These are phyloP conservation scores for Dipodomys ordii DNA, from an alignment of 2,113 vertebrate species.

Conservation along the genomic window DNA sequence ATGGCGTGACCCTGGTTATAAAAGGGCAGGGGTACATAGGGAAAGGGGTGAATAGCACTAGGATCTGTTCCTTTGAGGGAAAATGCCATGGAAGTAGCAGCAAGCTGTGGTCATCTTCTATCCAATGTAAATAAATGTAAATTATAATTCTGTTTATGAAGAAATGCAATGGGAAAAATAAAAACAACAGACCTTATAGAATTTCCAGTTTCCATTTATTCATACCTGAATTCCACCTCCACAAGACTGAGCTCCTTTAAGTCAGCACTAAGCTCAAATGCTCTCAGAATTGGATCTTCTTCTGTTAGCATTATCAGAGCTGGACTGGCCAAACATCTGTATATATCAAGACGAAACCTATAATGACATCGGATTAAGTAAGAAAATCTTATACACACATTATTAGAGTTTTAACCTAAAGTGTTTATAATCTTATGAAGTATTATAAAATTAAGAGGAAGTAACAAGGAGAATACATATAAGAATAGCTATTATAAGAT, in stretches of 20 bases:
- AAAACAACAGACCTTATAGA: background rate
- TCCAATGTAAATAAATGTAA: background rate
- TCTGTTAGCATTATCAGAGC: conserved; percentile 99
- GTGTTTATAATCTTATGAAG: conserved; percentile 25
- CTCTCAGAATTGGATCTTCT: conserved; percentile 97
- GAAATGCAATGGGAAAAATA: conserved; percentile 31
- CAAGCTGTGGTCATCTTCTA: background rate
- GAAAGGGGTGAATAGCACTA: background rate
- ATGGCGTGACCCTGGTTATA: background rate
- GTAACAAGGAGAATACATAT: conserved; percentile 17
- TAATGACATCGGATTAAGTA: conserved; percentile 67
- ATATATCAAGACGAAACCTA: conserved; percentile 99
- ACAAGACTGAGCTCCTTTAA: conserved; percentile 98
- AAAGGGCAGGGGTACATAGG: background rate
- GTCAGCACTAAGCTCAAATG: conserved; percentile 98
- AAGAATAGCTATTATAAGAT: conserved; percentile 12
- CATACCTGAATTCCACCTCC: conserved; percentile 98
- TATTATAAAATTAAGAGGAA: conserved; percentile 32
- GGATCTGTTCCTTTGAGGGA: background rate
- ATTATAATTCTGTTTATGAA: conserved; percentile 31
- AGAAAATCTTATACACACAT: conserved; percentile 24
- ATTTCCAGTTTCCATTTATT: conserved; percentile 56
- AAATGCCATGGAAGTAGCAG: conserved; percentile 10
- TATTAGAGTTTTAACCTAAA: conserved; percentile 48
- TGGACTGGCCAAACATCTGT: conserved; percentile 97